A percentile compares a stretch with the other conserved stretches of the same genome.
These are phyloP conservation scores for Martes martes DNA, from an alignment of 2,113 vertebrate genomes.

Conservation along the genomic window DNA sequence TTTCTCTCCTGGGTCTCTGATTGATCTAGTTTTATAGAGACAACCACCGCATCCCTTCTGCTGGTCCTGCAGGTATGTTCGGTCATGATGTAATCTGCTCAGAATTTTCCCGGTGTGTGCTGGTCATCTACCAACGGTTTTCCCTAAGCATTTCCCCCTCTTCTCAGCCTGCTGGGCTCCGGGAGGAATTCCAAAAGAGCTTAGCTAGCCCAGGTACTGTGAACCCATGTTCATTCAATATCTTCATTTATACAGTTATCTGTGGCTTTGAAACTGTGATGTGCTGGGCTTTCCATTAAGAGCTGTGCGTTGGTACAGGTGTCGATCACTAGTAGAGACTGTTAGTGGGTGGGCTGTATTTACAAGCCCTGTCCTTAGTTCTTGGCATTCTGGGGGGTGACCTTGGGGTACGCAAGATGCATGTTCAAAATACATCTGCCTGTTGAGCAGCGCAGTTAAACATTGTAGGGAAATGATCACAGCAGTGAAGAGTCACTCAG, in stretches of 20 bases:
- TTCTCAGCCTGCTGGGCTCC: neutral
- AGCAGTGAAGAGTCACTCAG: neutral
- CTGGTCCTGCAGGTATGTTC: neutral
- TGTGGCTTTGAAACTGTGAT: neutral
- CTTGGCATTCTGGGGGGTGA: neutral
- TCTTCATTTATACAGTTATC: neutral
- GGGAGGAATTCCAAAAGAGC: neutral
- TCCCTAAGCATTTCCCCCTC: too few relatives aligned
- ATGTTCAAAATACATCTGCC: fast-evolving
- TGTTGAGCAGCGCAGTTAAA: neutral
- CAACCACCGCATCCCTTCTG: neutral
- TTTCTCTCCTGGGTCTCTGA: neutral
- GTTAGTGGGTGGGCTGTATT: neutral
- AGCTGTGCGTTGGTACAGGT: fast-evolving
- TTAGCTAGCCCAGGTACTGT: too few relatives aligned
- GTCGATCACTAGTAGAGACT: neutral
- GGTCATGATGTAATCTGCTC: neutral
- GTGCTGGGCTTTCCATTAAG: fast-evolving
- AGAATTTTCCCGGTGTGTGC: neutral
- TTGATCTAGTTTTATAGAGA: neutral
- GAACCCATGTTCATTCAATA: neutral
- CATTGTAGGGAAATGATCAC: neutral
- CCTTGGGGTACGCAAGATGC: neutral
- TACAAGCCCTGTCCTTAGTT: neutral
- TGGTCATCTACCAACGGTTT: neutral